Conservation (phyloP, 1,140 invertebrate species). For the Drosophila insularis region DNA sequence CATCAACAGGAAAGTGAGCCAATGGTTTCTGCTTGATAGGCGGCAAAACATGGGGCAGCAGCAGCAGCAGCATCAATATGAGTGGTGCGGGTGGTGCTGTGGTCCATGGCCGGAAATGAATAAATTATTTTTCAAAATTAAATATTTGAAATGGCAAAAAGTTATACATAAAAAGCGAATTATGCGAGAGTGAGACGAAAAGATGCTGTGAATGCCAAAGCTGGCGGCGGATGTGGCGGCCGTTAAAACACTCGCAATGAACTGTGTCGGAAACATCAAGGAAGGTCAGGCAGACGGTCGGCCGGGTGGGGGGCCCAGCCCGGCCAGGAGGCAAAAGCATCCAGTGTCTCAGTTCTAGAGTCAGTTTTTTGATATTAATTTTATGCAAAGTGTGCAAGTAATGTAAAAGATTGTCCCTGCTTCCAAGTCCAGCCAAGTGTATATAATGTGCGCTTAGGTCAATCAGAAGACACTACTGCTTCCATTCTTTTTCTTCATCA, state of each 20-base stretch:
- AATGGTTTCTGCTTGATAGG: background rate
- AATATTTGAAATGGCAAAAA: conserved; percentile 79
- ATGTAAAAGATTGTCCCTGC: conserved; percentile 53
- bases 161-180: conserved; percentile 73
- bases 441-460: conserved; percentile 48
- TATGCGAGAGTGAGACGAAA: conserved; percentile 51
- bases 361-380: conserved; percentile 63
- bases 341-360: conserved; percentile 18
- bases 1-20: conserved; percentile 44
- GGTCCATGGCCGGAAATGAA: conserved; percentile 64
- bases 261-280: conserved; percentile 64
- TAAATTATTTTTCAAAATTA: conserved; percentile 78
- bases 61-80: background rate
- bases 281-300: background rate
- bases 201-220: conserved; percentile 8
- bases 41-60: no score
- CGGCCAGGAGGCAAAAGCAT: background rate
- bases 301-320: background rate
- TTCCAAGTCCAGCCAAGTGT: conserved; percentile 44
- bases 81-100: background rate
- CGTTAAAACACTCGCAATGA: conserved; percentile 78
- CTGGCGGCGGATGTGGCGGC: conserved; percentile 64
- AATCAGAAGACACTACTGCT: conserved; percentile 29
- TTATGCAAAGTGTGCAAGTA: conserved; percentile 67
- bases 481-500: background rate